Evolutionary conservation across 1,140 invertebrate genomes (phyloP), one percentile per base, ranked within the genome.

Genomic region (Maniola jurtina): DNA sequence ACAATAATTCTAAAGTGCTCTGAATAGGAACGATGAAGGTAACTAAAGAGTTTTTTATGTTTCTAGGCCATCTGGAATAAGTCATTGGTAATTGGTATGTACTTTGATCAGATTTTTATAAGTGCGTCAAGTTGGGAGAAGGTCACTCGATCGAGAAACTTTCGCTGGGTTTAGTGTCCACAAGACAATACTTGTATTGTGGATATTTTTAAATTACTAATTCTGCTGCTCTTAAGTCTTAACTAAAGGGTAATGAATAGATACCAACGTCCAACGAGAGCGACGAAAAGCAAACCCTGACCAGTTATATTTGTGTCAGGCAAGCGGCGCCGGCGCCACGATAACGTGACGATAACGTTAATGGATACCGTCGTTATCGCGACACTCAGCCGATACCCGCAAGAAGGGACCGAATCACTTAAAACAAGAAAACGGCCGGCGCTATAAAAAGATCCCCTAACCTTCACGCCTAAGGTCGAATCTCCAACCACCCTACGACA

Each of bases 311-410:
- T 75, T 68, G 78, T 78, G 80, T 77, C 73, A 77, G 71, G 70
- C 75, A 73, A 71, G 68, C 83, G 83, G 82, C 83, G 83, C 84
- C 85, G 87, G 87, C 87, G 85, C 83, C 73, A 66, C 79, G 87
- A 86, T 86, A 88, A 81, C 78, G 73, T 62, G 59, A 71, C 78
- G 86, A 87, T 89, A 89, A 83, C 77, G 70, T 76, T 89, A 89
- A 89, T 89, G 87, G 85, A 87, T 72, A 80, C 78, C 72, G 72
- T 68, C 73, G 66, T 83, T 88, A 88, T 86, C 87, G 71, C 76
- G 38, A 81, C 75, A 71, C 76, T 70, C 70, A 69, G 54, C 63
- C 77, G 76, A 79, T 76, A 77, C 82, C 70, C 71, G 63, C 75
- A 64, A 73, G 73, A 79, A 71, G 73, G 71, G 71, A 75, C 71